Conservation (phyloP, 2,888 invertebrate genomes). For the Harmothoe impar region DNA sequence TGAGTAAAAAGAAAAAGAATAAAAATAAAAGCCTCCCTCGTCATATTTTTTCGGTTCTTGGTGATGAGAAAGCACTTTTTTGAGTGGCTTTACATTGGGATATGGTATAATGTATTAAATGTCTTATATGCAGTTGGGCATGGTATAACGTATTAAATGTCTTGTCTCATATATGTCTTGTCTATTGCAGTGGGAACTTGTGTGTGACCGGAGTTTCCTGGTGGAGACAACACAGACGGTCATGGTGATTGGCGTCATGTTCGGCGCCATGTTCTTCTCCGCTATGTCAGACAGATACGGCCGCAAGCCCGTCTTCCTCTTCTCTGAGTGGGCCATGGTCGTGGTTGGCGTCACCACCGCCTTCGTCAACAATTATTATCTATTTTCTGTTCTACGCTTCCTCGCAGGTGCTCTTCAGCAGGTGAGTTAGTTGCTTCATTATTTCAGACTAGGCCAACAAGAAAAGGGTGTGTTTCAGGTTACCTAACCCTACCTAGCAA, state of each 20-base stretch:
- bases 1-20: no score
- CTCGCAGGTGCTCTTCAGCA: slow-evolving; percentile 73
- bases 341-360: slow-evolving; percentile 70
- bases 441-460: background rate
- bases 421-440: slow-evolving; percentile 66
- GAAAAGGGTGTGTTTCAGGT: no score
- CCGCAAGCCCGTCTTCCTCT: slow-evolving; percentile 73
- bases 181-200: slow-evolving; percentile 72
- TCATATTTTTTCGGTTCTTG: no score
- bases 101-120: no score
- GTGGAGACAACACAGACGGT: slow-evolving; percentile 72
- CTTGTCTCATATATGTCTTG: no score
- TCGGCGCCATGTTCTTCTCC: slow-evolving; percentile 73
- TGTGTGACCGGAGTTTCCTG: slow-evolving; percentile 71
- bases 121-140: no score
- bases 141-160: no score
- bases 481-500: no score
- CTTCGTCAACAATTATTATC: slow-evolving; percentile 71
- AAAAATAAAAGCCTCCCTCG: no score
- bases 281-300: slow-evolving; percentile 72
- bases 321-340: slow-evolving; percentile 72
- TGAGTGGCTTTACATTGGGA: no score
- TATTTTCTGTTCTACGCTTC: slow-evolving; percentile 72
- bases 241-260: slow-evolving; percentile 72
- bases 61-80: no score